Conservation (phyloP, 2,888 invertebrate species). For the Drosophila robusta region DNA sequence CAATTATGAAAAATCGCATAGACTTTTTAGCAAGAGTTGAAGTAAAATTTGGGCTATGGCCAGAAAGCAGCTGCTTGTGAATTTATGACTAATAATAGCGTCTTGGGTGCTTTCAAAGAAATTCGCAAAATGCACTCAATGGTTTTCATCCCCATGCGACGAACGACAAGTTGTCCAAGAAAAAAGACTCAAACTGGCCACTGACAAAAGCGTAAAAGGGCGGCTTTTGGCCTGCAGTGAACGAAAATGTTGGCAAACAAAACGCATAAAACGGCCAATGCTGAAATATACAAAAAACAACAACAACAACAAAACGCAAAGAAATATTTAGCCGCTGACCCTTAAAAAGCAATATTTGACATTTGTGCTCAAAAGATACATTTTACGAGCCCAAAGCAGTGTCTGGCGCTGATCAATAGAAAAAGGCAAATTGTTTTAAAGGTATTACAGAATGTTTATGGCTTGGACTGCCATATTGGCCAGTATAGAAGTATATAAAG, state of each 20-base stretch:
- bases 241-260: constrained; percentile 27
- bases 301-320: constrained; percentile 17
- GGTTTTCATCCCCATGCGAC: constrained; percentile 29
- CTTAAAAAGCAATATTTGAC: constrained; percentile 81
- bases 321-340: constrained; percentile 68
- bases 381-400: constrained; percentile 38
- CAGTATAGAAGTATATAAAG: not conserved
- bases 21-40: not conserved
- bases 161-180: constrained; percentile 29
- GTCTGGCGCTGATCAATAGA: constrained; percentile 1
- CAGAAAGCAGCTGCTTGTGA: constrained; percentile 16
- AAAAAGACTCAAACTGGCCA: constrained; percentile 52
- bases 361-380: constrained; percentile 78
- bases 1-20: not conserved
- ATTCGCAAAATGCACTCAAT: constrained; percentile 48
- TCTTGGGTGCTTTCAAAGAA: constrained; percentile 4
- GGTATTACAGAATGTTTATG: constrained; percentile 5
- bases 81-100: constrained; percentile 29
- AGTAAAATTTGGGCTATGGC: constrained; percentile 25
- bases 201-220: constrained; percentile 41
- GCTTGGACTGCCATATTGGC: not conserved
- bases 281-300: constrained; percentile 40
- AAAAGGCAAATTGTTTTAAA: constrained; percentile 8
- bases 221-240: constrained; percentile 39
- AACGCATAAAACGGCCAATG: constrained; percentile 13